Conservation (phyloP, 2,888 invertebrate species). For the Allygus modestus region DNA sequence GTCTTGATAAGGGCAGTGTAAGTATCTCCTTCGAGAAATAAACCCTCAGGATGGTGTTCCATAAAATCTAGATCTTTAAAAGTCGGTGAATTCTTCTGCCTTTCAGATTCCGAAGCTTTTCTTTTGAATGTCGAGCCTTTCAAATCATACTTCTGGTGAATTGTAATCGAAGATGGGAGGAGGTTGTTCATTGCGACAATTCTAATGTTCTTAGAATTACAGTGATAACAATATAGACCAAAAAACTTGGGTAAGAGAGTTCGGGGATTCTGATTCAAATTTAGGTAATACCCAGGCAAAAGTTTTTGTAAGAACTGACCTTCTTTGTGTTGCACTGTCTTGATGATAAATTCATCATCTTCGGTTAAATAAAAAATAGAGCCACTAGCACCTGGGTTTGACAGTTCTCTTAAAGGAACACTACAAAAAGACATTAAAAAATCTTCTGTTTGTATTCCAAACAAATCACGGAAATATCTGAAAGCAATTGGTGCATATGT, state of each 20-base stretch:
- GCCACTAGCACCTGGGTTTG: slow-evolving; percentile 99
- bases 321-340: slow-evolving; percentile 99
- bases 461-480: slow-evolving; percentile 98
- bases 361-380: slow-evolving; percentile 99
- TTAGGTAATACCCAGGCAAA: slow-evolving; percentile 97
- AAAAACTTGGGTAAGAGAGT: slow-evolving; percentile 99
- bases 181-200: slow-evolving; percentile 99
- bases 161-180: slow-evolving; percentile 93
- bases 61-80: slow-evolving; percentile 99
- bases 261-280: slow-evolving; percentile 98
- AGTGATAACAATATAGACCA: slow-evolving; percentile 85
- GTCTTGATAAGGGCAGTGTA: slow-evolving; percentile 97
- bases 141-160: slow-evolving; percentile 99
- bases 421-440: slow-evolving; percentile 99
- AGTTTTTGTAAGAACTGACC: slow-evolving; percentile 99
- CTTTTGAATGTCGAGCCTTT: slow-evolving; percentile 99
- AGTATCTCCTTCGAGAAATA: slow-evolving; percentile 96
- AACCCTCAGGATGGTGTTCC: slow-evolving; percentile 97
- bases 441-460: slow-evolving; percentile 99
- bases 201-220: slow-evolving; percentile 99
- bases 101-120: slow-evolving; percentile 95
- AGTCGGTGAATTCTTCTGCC: slow-evolving; percentile 94
- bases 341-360: slow-evolving; percentile 99
- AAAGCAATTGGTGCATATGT: slow-evolving; percentile 99
- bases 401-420: slow-evolving; percentile 94